Conservation (phyloP, 2,113 vertebrate genomes). For the Xenopus borealis region DNA sequence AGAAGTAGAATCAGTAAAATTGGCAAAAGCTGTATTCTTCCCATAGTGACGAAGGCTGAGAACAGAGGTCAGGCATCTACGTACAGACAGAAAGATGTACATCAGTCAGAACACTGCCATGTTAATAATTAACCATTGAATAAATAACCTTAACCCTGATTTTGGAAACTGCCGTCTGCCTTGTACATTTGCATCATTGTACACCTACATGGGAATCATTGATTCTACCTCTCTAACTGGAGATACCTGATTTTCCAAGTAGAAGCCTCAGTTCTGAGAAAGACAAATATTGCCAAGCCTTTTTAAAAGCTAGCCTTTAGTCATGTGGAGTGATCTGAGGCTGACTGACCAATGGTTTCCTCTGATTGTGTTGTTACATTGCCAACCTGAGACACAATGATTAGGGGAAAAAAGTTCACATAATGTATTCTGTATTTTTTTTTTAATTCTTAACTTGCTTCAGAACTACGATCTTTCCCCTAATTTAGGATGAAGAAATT, state of each 20-base stretch:
- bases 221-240: slow-evolving; percentile 28
- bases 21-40: slow-evolving; percentile 33
- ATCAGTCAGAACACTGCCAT: slow-evolving; percentile 46
- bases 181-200: not conserved
- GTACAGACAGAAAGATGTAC: slow-evolving; percentile 45
- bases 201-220: not conserved
- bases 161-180: slow-evolving; percentile 41
- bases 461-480: no score
- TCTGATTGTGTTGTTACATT: no score
- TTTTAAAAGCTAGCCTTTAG: slow-evolving; percentile 50
- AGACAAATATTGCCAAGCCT: slow-evolving; percentile 9
- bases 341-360: slow-evolving; percentile 35
- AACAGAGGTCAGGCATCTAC: slow-evolving; percentile 44
- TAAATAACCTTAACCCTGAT: slow-evolving; percentile 12
- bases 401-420: no score
- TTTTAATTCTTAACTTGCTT: no score
- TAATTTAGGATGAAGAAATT: no score
- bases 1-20: slow-evolving; percentile 53
- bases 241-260: slow-evolving; percentile 42
- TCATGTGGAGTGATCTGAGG: slow-evolving; percentile 4
- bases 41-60: slow-evolving; percentile 55
- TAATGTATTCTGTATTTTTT: no score
- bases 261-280: slow-evolving; percentile 6
- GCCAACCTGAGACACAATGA: no score
- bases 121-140: slow-evolving; percentile 71